phyloP scores from a whole-genome alignment of 1,140 invertebrate genomes.

The Phymorhynchus buccinoides region DNA sequence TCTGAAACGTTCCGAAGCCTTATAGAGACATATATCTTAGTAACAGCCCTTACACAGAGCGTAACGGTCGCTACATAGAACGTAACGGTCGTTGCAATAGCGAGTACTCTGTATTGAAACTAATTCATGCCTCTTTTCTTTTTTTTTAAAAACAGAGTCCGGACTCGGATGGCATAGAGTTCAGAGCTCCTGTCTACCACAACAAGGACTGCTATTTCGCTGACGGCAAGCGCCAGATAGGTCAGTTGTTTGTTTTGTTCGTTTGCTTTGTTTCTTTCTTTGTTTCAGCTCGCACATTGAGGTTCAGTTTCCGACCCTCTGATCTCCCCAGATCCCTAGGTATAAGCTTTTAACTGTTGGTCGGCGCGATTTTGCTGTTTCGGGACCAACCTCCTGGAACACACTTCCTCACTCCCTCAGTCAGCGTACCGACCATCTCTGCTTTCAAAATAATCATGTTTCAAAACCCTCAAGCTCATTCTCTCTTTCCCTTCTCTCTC shows the following conservation, averaged over 20 bases:
- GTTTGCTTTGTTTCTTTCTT: not conserved
- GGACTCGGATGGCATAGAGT: not conserved
- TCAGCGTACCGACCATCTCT: no score
- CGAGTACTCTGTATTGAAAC: no score
- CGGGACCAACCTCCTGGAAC: no score
- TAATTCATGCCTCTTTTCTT: no score
- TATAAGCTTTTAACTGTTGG: no score
- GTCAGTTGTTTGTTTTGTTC: not conserved
- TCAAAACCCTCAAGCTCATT: not conserved
- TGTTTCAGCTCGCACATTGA: not conserved
- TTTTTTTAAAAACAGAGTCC: no score
- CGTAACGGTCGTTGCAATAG: not conserved
- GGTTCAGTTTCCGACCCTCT: not conserved
- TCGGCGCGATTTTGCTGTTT: no score
- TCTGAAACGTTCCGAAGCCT: not conserved
- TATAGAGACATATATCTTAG: not conserved
- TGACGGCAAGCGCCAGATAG: constrained; percentile 30
- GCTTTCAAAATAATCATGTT: not conserved
- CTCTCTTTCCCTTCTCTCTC: not conserved
- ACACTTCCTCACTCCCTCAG: no score
- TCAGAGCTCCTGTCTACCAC: constrained; percentile 26
- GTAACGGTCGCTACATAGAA: not conserved
- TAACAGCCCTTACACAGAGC: not conserved
- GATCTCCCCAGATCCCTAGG: no score
- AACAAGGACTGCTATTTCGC: constrained; percentile 36